These are phyloP conservation scores for Amphiprion ocellaris DNA, from an alignment of 2,113 vertebrate genomes.

Conservation along the genomic window DNA sequence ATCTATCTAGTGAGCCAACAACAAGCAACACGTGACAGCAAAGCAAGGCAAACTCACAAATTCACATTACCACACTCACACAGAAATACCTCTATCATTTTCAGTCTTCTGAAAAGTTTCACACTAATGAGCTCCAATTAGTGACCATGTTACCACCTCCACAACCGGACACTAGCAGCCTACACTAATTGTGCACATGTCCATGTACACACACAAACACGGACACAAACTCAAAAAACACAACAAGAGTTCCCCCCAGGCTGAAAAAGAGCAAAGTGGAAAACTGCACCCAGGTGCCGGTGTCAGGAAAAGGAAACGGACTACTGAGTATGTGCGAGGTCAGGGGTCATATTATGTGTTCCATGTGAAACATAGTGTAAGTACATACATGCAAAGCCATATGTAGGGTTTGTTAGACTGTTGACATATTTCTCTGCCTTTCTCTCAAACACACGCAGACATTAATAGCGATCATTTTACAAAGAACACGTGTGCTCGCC, in stretches of 20 bases:
- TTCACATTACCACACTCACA: background rate
- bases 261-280: constrained; percentile 47
- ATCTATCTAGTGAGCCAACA: too few relatives aligned
- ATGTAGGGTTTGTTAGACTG: background rate
- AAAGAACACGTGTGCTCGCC: constrained; percentile 14
- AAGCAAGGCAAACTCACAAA: background rate
- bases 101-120: constrained; percentile 6
- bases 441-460: constrained; percentile 4
- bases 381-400: constrained; percentile 22
- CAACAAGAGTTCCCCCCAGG: constrained; percentile 14
- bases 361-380: constrained; percentile 41
- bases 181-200: background rate
- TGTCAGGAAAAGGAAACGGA: constrained; percentile 65
- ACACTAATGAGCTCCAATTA: constrained; percentile 50
- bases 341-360: constrained; percentile 61
- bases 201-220: background rate
- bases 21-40: background rate
- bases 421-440: constrained; percentile 24
- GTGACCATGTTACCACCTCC: constrained; percentile 30
- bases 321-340: constrained; percentile 58
- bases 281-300: constrained; percentile 74
- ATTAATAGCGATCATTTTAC: background rate
- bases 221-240: constrained; percentile 11
- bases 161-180: constrained; percentile 31
- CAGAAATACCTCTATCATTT: background rate